These are phyloP conservation scores for Oreochromis tanganicae DNA, from an alignment of 2,113 vertebrate genomes.

Conservation along the genomic window DNA sequence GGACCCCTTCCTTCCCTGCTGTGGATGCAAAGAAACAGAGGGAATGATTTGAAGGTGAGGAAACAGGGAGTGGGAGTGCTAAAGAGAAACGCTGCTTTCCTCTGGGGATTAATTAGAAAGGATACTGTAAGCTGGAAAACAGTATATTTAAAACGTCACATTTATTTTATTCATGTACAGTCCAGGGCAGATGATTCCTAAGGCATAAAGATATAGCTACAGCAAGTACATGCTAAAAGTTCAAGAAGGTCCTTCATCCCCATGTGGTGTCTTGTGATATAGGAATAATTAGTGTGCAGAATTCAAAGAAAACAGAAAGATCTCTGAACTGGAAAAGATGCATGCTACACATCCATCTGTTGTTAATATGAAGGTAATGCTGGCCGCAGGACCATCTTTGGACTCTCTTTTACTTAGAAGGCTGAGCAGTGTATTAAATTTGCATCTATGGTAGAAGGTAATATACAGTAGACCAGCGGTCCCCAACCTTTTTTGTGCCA, in stretches of 20 bases:
- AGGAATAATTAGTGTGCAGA: background rate
- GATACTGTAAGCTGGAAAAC: background rate
- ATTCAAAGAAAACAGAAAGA: background rate
- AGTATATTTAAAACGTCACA: background rate
- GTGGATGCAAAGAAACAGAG: constrained; percentile 13
- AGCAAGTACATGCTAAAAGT: background rate
- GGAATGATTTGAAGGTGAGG: background rate
- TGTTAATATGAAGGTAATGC: background rate
- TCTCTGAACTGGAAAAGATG: background rate
- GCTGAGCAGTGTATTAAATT: background rate
- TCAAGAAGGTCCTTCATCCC: background rate
- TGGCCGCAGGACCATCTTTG: background rate
- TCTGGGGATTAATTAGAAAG: background rate
- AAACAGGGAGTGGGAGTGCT: background rate
- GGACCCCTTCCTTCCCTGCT: constrained; percentile 90
- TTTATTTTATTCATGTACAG: background rate
- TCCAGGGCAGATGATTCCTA: background rate
- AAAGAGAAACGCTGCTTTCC: background rate
- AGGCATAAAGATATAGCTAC: background rate
- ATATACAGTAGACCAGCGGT: background rate
- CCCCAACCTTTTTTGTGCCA: background rate
- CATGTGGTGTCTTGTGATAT: background rate
- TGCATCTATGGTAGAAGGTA: background rate
- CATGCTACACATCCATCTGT: background rate
- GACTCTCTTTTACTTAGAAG: background rate